Conservation (phyloP, 2,888 invertebrate genomes). For the Carpatolechia fugitivella region DNA sequence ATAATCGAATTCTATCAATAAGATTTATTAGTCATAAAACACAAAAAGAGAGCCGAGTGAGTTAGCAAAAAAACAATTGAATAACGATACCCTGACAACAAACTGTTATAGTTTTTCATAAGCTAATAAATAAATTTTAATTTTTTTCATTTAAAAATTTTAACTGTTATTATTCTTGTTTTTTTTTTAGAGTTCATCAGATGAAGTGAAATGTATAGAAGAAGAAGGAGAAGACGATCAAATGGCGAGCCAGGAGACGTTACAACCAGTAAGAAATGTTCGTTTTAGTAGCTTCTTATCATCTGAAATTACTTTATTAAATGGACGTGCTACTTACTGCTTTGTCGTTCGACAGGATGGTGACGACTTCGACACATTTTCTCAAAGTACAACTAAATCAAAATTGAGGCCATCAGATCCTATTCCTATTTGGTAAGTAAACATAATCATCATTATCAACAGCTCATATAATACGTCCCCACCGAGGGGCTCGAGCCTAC, state of each 20-base stretch:
- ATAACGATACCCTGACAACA: no score
- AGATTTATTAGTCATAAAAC: no score
- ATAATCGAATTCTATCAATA: no score
- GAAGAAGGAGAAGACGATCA: slow-evolving; percentile 83
- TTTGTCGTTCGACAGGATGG: slow-evolving; percentile 38
- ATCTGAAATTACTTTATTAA: neutral
- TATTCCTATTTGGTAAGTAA: slow-evolving; percentile 84
- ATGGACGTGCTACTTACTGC: neutral
- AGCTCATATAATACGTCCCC: no score
- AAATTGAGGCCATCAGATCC: slow-evolving; percentile 83
- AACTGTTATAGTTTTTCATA: no score
- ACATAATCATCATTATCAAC: neutral
- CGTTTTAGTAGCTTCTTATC: neutral
- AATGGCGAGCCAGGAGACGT: slow-evolving; percentile 72
- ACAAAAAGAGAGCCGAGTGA: no score
- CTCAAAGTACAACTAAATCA: slow-evolving; percentile 56
- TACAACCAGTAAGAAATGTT: slow-evolving; percentile 59
- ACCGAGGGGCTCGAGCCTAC: no score
- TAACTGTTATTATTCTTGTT: neutral
- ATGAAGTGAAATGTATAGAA: slow-evolving; percentile 85
- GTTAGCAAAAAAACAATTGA: no score
- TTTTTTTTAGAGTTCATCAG: slow-evolving; percentile 80
- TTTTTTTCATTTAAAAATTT: neutral
- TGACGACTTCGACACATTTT: slow-evolving; percentile 64
- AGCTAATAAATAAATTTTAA: no score